These are phyloP conservation scores for Panonychus citri DNA, from an alignment of 1,140 invertebrate genomes.

Conservation along the genomic window DNA sequence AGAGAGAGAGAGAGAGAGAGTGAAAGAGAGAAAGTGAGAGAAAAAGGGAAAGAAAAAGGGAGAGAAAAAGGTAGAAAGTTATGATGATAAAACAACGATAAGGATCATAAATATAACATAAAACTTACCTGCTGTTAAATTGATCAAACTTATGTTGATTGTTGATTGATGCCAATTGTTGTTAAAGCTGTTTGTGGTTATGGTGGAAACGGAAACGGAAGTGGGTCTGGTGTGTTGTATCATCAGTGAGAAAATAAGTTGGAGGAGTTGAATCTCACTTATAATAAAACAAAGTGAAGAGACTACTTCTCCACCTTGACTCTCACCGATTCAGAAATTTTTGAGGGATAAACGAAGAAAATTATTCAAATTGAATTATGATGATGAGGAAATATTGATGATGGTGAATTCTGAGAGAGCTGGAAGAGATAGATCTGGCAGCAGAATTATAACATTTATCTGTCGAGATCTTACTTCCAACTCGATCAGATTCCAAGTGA, in stretches of 20 bases:
- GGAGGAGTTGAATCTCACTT: slow-evolving; percentile 56
- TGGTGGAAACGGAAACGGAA: slow-evolving; percentile 8
- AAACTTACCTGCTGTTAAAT: too few relatives aligned
- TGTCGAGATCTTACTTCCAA: slow-evolving; percentile 45
- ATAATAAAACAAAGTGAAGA: slow-evolving; percentile 33
- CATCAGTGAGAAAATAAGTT: slow-evolving; percentile 31
- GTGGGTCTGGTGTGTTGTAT: too few relatives aligned
- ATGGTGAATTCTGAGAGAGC: slow-evolving; percentile 26
- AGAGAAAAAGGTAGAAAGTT: too few relatives aligned
- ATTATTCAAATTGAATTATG: not conserved
- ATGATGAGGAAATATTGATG: slow-evolving; percentile 2
- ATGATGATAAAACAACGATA: slow-evolving; percentile 22
- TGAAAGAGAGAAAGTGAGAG: too few relatives aligned
- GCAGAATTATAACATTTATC: slow-evolving; percentile 14
- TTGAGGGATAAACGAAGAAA: too few relatives aligned
- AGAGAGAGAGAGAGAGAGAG: too few relatives aligned
- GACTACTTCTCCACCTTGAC: slow-evolving; percentile 43
- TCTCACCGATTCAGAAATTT: slow-evolving; percentile 19
- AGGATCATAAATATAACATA: too few relatives aligned
- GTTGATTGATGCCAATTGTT: too few relatives aligned
- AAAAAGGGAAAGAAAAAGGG: too few relatives aligned
- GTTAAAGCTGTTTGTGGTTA: too few relatives aligned
- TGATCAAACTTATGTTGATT: too few relatives aligned
- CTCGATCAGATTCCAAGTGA: slow-evolving; percentile 19
- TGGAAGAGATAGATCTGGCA: slow-evolving; percentile 59